phyloP scores from a whole-genome alignment of 2,888 invertebrate species.

The Cephonodes hylas region DNA sequence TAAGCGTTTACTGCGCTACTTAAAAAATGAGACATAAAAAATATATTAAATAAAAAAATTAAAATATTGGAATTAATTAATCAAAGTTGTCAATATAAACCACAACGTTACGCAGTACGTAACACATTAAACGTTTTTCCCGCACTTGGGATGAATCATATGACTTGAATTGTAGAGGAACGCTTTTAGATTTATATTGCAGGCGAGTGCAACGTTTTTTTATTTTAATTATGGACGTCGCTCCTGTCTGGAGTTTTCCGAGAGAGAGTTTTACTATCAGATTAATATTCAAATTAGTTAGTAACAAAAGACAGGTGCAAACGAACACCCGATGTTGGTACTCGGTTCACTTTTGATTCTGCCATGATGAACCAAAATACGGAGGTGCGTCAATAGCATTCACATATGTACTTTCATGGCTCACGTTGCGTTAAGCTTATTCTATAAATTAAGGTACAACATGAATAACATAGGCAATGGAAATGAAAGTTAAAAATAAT shows the following conservation, averaged over 20 bases:
- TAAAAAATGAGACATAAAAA: not conserved
- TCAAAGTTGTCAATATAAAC: not conserved
- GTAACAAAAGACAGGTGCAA: not conserved
- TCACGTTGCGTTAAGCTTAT: no score
- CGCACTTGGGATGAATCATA: not conserved
- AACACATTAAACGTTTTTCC: not conserved
- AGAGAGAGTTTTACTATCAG: not conserved
- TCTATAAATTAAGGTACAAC: no score
- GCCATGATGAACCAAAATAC: no score
- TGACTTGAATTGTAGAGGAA: not conserved
- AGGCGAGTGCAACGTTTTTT: slow-evolving; percentile 1
- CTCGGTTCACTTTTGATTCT: no score
- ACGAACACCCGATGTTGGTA: no score
- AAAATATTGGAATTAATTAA: no score
- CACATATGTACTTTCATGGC: no score
- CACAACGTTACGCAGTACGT: no score
- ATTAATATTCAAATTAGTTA: not conserved
- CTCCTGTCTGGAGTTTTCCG: not conserved
- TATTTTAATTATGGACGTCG: no score
- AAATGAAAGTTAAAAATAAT: not conserved
- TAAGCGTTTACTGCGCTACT: not conserved
- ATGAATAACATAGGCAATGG: no score
- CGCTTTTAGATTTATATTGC: slow-evolving; percentile 4
- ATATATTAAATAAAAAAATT: not conserved
- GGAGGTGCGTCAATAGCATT: no score